Percentiles rank a stretch among this genome's conserved stretches.
Evolutionary conservation across 2,888 invertebrate genomes (phyloP).

Genomic region (Patella ulyssiponensis): DNA sequence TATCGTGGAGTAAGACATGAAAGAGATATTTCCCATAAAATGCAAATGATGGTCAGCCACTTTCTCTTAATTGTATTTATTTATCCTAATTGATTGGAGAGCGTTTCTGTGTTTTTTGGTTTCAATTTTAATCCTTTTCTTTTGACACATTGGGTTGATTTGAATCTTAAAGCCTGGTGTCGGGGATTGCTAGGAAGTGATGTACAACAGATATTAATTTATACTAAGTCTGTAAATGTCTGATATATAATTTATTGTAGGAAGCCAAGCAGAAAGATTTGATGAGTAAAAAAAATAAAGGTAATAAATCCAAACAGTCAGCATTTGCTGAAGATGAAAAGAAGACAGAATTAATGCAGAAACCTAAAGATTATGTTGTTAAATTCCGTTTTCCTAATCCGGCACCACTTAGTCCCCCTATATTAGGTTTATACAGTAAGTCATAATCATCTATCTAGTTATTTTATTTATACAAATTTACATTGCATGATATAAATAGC

Average conservation of each 20-base stretch:
- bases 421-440: conserved; percentile 92
- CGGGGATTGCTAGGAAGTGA: no score
- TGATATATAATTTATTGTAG: conserved; percentile 46
- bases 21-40: no score
- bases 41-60: no score
- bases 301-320: conserved; percentile 82
- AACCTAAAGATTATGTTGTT: conserved; percentile 95
- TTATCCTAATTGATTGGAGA: background rate
- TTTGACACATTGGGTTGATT: no score
- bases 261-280: conserved; percentile 95
- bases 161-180: no score
- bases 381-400: conserved; percentile 99
- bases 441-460: conserved; percentile 39
- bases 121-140: no score
- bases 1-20: no score
- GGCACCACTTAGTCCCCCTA: conserved; percentile 95
- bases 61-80: background rate
- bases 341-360: conserved; percentile 75
- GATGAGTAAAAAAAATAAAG: conserved; percentile 92
- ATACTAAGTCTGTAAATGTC: background rate
- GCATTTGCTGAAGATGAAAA: conserved; percentile 83
- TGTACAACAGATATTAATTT: no score
- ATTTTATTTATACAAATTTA: no score
- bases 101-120: no score
- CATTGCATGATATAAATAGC: no score